phyloP scores from a whole-genome alignment of 2,113 vertebrate genomes.

The Nicator chloris region DNA sequence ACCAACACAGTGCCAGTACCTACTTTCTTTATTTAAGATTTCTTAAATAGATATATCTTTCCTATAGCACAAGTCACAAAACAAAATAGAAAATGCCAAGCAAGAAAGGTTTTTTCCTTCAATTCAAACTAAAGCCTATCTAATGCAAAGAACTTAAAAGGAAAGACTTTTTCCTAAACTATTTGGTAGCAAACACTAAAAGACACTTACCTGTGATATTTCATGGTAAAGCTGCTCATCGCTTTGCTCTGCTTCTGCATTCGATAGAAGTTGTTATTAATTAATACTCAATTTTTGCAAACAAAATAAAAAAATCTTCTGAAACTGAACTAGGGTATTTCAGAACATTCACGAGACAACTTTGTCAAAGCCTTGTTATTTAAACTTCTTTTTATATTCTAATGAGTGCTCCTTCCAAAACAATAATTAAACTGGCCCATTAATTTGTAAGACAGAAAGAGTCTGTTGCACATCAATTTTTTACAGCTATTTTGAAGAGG shows the following conservation, averaged over 20 bases:
- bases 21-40: background rate
- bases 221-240: constrained; percentile 96
- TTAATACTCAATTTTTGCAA: background rate
- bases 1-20: background rate
- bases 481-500: background rate
- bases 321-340: background rate
- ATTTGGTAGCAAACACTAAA: background rate
- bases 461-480: background rate
- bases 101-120: background rate
- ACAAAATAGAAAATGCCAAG: background rate
- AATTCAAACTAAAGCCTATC: background rate
- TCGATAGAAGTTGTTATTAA: background rate
- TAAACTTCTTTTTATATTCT: background rate
- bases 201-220: constrained; percentile 87
- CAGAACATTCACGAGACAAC: background rate
- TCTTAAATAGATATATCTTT: background rate
- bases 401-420: background rate
- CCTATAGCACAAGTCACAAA: background rate
- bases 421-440: background rate
- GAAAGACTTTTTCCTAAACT: background rate
- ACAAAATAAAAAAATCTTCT: background rate
- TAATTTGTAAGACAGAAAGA: background rate
- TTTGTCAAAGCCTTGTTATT: background rate
- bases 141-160: background rate
- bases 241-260: constrained; percentile 91